Evolutionary conservation across 92 coral and sea anemone species (phyloP).

Genomic region (Virgularia gustaviana): DNA sequence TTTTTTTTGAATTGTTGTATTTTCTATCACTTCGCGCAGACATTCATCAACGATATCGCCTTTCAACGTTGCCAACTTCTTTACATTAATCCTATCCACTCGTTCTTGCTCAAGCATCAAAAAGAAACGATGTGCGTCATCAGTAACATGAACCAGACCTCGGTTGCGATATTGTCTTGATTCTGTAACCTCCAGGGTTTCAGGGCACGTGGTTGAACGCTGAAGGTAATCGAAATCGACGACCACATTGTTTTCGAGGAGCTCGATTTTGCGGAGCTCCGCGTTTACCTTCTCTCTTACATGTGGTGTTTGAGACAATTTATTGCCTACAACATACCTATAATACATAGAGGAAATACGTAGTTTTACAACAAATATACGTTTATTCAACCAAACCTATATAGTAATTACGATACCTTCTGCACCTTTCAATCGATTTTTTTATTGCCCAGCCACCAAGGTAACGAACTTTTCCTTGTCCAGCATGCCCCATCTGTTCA

Average conservation of each 20-base stretch:
- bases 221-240: slow-evolving; percentile 3
- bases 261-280: slow-evolving; percentile 22
- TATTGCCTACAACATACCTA: too few relatives aligned
- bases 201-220: slow-evolving; percentile 9
- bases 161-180: slow-evolving; percentile 34
- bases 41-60: not conserved
- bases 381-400: not conserved
- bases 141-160: slow-evolving; percentile 20
- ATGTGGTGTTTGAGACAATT: too few relatives aligned
- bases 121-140: not conserved
- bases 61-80: not conserved
- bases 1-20: too few relatives aligned
- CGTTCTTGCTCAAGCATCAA: slow-evolving; percentile 17
- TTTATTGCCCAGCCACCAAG: slow-evolving; percentile 3
- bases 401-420: not conserved
- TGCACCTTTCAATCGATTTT: not conserved
- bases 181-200: slow-evolving; percentile 29
- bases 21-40: too few relatives aligned
- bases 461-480: too few relatives aligned
- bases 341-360: too few relatives aligned
- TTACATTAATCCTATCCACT: slow-evolving; percentile 15
- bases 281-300: slow-evolving; percentile 1
- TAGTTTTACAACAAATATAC: not conserved
- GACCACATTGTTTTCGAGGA: slow-evolving; percentile 22
- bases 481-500: too few relatives aligned